Conservation (phyloP, 1,140 invertebrate species). For the Carcinoscorpius rotundicauda region DNA sequence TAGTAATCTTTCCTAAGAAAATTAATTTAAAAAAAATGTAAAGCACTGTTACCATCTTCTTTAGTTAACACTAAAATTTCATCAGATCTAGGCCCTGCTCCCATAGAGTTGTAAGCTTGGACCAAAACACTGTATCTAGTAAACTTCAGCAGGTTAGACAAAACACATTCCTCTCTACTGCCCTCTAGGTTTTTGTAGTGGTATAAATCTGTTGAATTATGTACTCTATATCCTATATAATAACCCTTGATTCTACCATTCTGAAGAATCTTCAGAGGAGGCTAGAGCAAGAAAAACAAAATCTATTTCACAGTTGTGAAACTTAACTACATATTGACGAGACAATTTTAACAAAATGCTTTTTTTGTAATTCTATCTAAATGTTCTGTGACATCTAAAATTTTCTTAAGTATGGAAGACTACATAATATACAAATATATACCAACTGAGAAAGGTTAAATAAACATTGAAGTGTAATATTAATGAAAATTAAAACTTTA, state of each 20-base stretch:
- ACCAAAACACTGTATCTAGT: slow-evolving; percentile 38
- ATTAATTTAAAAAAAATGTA: neutral
- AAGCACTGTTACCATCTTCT: slow-evolving; percentile 21
- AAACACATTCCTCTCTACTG: slow-evolving; percentile 17
- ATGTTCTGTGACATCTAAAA: too few species aligned
- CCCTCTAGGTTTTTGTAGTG: slow-evolving; percentile 87
- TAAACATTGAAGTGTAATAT: too few species aligned
- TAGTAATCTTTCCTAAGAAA: neutral
- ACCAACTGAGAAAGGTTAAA: too few species aligned
- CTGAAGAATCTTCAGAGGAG: slow-evolving; percentile 66
- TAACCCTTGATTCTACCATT: slow-evolving; percentile 61
- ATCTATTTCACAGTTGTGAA: too few species aligned
- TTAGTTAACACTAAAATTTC: slow-evolving; percentile 29
- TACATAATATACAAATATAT: too few species aligned
- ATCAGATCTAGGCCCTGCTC: slow-evolving; percentile 33
- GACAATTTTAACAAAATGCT: too few species aligned
- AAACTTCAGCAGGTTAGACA: slow-evolving; percentile 21
- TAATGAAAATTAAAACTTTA: too few species aligned
- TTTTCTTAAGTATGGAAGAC: too few species aligned
- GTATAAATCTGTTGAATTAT: slow-evolving; percentile 42
- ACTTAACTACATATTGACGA: too few species aligned
- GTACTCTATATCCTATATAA: slow-evolving; percentile 42
- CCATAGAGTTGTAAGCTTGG: slow-evolving; percentile 38
- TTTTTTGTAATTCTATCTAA: too few species aligned
- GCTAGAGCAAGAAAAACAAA: slow-evolving; percentile 28